Base-by-base conservation (phyloP, 2,113 vertebrate species). In the Sarotherodon lohbergeri region DNA sequence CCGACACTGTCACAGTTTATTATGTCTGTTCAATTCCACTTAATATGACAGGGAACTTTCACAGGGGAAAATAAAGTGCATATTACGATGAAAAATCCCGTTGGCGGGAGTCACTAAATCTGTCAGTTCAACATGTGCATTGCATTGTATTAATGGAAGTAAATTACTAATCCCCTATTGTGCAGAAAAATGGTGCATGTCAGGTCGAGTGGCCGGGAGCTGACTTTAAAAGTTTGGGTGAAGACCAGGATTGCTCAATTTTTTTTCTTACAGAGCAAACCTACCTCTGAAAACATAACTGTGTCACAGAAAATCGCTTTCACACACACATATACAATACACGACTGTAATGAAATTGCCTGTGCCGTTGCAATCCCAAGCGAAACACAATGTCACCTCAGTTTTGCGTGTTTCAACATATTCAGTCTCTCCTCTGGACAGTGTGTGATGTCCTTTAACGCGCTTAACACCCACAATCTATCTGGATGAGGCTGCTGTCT, bases 401-500 rank as follows among this genome's bases (percentile, higher is more conserved):
- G 76, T 81, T 92, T 89, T 82, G 24, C 36, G 63, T 85, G 10
- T 78, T 78, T 89, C 61, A 84, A 82, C 87, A 85, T 90, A 87
- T 88, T 76, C 82, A 59, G 32, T 61, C 41, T 92, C 82, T 84
- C 88, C 81, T 89, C 71, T 93, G 91, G 87, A 91, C 83, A 55
- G 81, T 27, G 87, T 89, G 80, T 41, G 24, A 89, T 91, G 91
- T 93, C 94, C 94, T 94, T 91, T 93, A 90, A 92, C 81, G 4
- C 5, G 56, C 90, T 83, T 91, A 90, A 92, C 91, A 88, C 94
- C 91, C 85, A 83, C 84, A 63, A 81, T 89, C 80, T 92, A 91
- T 94, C 95, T 95, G 94, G 94, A 95, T 83, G 88, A 91, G 86
- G 94, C 83, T 66, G 61, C 86, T 57, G 89, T 82, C 93, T 55